These are phyloP conservation scores for Calliphora vomitoria DNA, from an alignment of 2,888 invertebrate genomes.

Conservation along the genomic window DNA sequence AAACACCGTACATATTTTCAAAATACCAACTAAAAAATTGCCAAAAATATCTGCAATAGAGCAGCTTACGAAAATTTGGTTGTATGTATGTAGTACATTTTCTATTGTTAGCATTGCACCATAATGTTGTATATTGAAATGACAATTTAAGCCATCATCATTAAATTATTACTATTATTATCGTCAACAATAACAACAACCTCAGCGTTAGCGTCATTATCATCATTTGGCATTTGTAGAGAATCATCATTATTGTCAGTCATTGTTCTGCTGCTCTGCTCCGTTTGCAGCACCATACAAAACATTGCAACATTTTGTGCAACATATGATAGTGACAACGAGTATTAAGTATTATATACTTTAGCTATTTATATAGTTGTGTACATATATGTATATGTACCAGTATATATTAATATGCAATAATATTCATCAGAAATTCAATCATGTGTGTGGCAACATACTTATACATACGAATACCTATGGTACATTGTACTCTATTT, in stretches of 20 bases:
- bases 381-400: not conserved
- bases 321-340: conserved; percentile 65
- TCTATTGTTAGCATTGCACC: conserved; percentile 37
- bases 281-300: not conserved
- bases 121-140: conserved; percentile 51
- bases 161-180: conserved; percentile 67
- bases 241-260: conserved; percentile 26
- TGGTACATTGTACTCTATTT: not conserved
- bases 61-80: conserved; percentile 11
- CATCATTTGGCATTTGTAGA: conserved; percentile 44
- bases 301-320: conserved; percentile 56
- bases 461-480: not conserved
- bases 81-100: not conserved
- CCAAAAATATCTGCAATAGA: conserved; percentile 4
- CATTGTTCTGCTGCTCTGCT: conserved; percentile 30
- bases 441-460: conserved; percentile 51
- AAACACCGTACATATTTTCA: too few relatives aligned
- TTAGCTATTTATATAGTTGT: not conserved
- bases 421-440: conserved; percentile 49
- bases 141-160: conserved; percentile 68
- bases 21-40: too few relatives aligned
- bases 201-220: not conserved
- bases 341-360: conserved; percentile 43
- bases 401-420: conserved; percentile 3
- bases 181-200: not conserved